phyloP scores from a whole-genome alignment of 2,797 vertebrate genomes.

The Enteromius viviparus region DNA sequence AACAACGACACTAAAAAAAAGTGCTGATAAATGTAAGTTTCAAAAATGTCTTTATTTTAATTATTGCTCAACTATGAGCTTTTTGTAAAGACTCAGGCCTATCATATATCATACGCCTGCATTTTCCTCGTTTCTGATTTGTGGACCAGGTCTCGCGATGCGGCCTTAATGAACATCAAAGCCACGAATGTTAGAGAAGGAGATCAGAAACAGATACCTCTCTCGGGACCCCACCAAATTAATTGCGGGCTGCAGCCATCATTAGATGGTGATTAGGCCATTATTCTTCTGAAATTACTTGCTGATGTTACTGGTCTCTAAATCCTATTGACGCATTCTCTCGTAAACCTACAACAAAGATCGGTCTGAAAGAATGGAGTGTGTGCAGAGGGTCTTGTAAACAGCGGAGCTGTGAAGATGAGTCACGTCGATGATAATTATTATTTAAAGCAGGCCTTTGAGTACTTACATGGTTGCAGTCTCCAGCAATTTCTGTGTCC shows the following conservation, averaged over 20 bases:
- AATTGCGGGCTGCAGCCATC: constrained; percentile 18
- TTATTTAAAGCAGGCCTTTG: not conserved
- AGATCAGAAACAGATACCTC: constrained; percentile 30
- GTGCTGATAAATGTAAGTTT: not conserved
- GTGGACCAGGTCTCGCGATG: not conserved
- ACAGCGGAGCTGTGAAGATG: constrained; percentile 6
- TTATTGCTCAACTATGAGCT: constrained; percentile 5
- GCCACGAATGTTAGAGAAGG: not conserved
- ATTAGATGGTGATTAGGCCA: constrained; percentile 33
- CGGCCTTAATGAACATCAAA: constrained; percentile 41
- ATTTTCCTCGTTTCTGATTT: constrained; percentile 7
- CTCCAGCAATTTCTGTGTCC: constrained; percentile 51
- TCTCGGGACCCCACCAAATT: constrained; percentile 25
- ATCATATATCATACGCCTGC: not conserved
- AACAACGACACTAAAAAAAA: constrained; percentile 13
- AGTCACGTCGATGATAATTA: not conserved
- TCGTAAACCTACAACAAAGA: constrained; percentile 1
- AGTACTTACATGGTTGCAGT: constrained; percentile 60
- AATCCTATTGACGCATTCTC: constrained; percentile 22
- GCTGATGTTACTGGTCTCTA: constrained; percentile 32
- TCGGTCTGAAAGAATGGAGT: not conserved
- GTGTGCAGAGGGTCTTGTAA: not conserved
- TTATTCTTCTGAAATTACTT: constrained; percentile 36
- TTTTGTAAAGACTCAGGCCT: constrained; percentile 2
- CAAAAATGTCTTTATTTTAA: not conserved